Percentiles rank a stretch among this genome's conserved stretches.
phyloP scores from a whole-genome alignment of 2,113 vertebrate genomes.

The Otolemur garnettii region DNA sequence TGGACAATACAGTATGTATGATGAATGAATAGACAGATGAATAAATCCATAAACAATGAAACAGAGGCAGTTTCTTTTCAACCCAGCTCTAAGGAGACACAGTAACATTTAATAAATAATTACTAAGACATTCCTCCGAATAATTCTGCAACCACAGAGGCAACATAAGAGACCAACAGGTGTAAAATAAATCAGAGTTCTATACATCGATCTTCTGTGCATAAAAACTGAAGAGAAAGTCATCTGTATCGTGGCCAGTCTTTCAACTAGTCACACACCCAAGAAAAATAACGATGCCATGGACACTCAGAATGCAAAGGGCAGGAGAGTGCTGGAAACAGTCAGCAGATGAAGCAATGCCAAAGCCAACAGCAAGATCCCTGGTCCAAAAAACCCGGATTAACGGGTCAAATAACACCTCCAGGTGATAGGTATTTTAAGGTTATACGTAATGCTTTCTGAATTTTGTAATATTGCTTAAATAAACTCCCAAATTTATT shows the following conservation, averaged over 20 bases:
- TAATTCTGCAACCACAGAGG: neutral
- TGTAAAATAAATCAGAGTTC: neutral
- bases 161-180: neutral
- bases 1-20: neutral
- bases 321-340: neutral
- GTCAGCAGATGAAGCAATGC: conserved; percentile 3
- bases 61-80: neutral
- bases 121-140: neutral
- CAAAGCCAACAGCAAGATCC: neutral
- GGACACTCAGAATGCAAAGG: neutral
- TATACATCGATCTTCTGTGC: neutral
- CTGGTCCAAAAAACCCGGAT: neutral
- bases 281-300: neutral
- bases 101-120: neutral
- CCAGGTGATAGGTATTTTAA: neutral
- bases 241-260: neutral
- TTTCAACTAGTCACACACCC: neutral
- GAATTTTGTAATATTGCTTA: neutral
- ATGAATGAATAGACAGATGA: neutral
- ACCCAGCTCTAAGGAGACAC: neutral
- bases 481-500: neutral
- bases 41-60: neutral
- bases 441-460: neutral
- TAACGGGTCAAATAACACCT: neutral
- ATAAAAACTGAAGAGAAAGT: conserved; percentile 12